A percentile compares a stretch with the other conserved stretches of the same genome.
Evolutionary conservation across 2,888 invertebrate genomes (phyloP).

Genomic region (Phragmatobia fuliginosa): DNA sequence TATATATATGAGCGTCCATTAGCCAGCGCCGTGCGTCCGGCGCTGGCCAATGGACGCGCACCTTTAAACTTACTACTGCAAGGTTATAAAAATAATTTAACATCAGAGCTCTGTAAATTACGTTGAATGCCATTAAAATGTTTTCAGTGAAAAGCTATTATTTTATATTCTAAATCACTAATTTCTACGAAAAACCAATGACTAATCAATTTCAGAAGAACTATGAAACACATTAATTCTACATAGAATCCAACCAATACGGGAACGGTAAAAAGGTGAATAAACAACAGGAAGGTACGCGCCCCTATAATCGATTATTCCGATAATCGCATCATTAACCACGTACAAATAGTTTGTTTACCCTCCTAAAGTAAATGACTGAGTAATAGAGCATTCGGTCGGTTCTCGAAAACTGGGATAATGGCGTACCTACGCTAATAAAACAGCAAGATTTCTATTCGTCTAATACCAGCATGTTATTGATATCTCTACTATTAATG

Average conservation of each 20-base stretch:
- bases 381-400: constrained; percentile 14
- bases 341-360: constrained; percentile 52
- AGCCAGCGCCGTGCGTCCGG: too few species aligned
- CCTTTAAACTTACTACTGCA: too few species aligned
- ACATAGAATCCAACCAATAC: not conserved
- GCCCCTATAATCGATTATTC: constrained; percentile 36
- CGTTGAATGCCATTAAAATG: not conserved
- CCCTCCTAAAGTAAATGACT: constrained; percentile 23
- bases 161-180: not conserved
- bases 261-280: not conserved
- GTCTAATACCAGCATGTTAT: constrained; percentile 54
- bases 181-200: not conserved
- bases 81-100: too few species aligned
- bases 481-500: constrained; percentile 35
- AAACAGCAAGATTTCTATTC: constrained; percentile 60
- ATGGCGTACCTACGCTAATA: constrained; percentile 57
- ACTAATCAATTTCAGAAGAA: not conserved
- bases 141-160: too few species aligned
- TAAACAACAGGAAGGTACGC: constrained; percentile 21
- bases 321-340: constrained; percentile 39
- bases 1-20: too few species aligned
- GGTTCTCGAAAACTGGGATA: constrained; percentile 55
- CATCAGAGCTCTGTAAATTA: too few species aligned
- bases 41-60: too few species aligned
- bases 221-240: not conserved